Evolutionary conservation across 2,888 invertebrate genomes (phyloP).

Genomic region (Nephrotoma flavescens): DNA sequence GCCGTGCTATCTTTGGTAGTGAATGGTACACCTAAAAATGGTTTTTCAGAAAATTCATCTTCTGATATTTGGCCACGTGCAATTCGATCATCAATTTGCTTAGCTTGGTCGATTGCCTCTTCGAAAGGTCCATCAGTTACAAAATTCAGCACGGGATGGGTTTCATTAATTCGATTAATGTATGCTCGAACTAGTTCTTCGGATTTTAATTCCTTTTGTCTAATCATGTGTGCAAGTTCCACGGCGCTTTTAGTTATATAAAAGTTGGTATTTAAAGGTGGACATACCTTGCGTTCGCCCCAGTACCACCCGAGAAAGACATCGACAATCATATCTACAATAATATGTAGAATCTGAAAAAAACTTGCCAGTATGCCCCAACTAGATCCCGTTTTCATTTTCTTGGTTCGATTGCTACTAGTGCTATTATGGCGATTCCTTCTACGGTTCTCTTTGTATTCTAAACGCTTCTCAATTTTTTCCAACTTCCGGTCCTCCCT

Average conservation of each 20-base stretch:
- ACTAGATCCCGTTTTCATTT: slow-evolving; percentile 6
- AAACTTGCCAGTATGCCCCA: slow-evolving; percentile 5
- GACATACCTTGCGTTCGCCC: slow-evolving; percentile 21
- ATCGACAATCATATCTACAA: slow-evolving; percentile 22
- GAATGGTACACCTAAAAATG: slow-evolving; percentile 82
- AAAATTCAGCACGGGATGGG: slow-evolving; percentile 64
- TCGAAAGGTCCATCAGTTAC: slow-evolving; percentile 68
- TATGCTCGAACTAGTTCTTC: slow-evolving; percentile 56
- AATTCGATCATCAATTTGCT: slow-evolving; percentile 52
- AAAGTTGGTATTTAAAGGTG: slow-evolving; percentile 18
- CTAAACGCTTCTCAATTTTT: not conserved
- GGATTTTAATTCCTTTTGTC: slow-evolving; percentile 45
- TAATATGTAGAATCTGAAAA: slow-evolving; percentile 17
- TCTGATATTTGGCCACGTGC: slow-evolving; percentile 40
- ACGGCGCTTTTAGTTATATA: slow-evolving; percentile 47
- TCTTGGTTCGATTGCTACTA: not conserved
- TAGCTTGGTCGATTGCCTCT: slow-evolving; percentile 64
- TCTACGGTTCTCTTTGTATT: not conserved
- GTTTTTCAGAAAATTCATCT: slow-evolving; percentile 50
- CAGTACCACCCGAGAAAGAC: slow-evolving; percentile 23
- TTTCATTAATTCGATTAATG: slow-evolving; percentile 60
- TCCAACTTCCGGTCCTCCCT: not conserved
- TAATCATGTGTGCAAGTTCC: slow-evolving; percentile 49
- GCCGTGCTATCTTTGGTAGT: slow-evolving; percentile 82
- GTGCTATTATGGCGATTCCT: not conserved